Evolutionary conservation across 37 sponge, comb jelly and placozoan genomes (phyloP), one percentile per base, ranked within the genome.

Genomic region (Ephydatia muelleri): DNA sequence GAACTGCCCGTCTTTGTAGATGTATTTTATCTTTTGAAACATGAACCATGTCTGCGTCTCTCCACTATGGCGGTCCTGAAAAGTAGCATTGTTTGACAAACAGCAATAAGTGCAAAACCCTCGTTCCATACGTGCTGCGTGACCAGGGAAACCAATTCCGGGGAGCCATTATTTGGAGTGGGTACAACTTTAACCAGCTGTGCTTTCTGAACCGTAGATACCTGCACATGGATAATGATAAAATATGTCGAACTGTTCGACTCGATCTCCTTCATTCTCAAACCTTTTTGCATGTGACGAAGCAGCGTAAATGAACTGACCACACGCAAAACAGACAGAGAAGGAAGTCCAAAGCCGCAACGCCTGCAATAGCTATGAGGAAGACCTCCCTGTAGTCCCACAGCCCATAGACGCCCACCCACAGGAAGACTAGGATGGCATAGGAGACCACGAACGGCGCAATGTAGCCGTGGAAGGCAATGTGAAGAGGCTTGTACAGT

Each of bases 21-120:
- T 43, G 77, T 98, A 98, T 69, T 90, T 92, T 38, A 85, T 88
- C 88, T 98, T 96, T 85, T 98, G 97, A 75, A 98, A 98, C 68
- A 90, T 83, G 57, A 98, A 94, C 95, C 94, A 91, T 5, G 88
- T 70, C 70, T 85, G 84, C 26, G 72, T 72, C 36, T 77, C 80
- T 25, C 89, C 75, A 9, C 75, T 78, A 19, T 82, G 82, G 36
- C 85, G 78, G 70, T 87, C 49, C 82, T 86, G 69, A 40, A n/a
- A 12, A 2, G 22, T 25, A 25, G 13, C 8, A 30, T 8, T 37
- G 31, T 75, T 9, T 38, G 26, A 75, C 9, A 40, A 40, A 43
- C 49, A 21, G 39, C 78, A 14, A 38, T 16, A 28, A 77, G 1
- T 39, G 78, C 34, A 38, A 77, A 77, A 40, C 5, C n/a, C 47